Base-by-base conservation (phyloP, 1,140 invertebrate genomes). In the Zaprionus gabonicus region DNA sequence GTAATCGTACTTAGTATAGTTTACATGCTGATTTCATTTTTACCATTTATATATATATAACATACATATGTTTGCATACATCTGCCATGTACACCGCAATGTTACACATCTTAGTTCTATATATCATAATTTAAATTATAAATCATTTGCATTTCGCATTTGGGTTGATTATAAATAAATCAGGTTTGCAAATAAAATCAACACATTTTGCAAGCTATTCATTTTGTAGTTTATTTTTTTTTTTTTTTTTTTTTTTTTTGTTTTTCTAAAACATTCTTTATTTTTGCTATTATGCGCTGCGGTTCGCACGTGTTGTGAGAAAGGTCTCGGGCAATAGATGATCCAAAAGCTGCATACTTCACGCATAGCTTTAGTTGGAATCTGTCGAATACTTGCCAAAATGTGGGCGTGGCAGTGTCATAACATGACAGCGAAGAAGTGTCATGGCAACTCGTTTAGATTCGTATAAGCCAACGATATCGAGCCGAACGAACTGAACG, bases 1-100 rank as follows among this genome's bases (percentile, higher is more conserved):
- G 70, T 75, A 77, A 77, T 87, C 74, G 55, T 78, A 76, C 85
- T 90, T 90, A 86, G 28, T 71, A 60, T 82, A 88, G 80, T 84
- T 77, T 83, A 73, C 71, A 84, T 69, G 64, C 75, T 74, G 64
- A 20, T 6, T 74, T 44, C 53, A 28, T 44, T 69, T 78, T 78
- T 81, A 80, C 70, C 68, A 85, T 81, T 75, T 82, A 78, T 86
- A 74, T 82, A 87, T 38, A 38, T 46, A 46, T 46, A 46, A 46
- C 41, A 46, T 46, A 87, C 82, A 86, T 74, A 73, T 66, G 34
- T 74, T 15, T 76, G 71, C 69, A 80, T 78, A 81, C 76, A 77
- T 75, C 59, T 64, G 38, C n/a, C 46, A 25, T 80, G 86, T 82
- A 82, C 78, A 68, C 57, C 66, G 46, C 81, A 70, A 80, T 86